Evolutionary conservation across 1,140 invertebrate species (phyloP), one percentile per base, ranked within the genome.

Genomic region (Heliothis subflexa): DNA sequence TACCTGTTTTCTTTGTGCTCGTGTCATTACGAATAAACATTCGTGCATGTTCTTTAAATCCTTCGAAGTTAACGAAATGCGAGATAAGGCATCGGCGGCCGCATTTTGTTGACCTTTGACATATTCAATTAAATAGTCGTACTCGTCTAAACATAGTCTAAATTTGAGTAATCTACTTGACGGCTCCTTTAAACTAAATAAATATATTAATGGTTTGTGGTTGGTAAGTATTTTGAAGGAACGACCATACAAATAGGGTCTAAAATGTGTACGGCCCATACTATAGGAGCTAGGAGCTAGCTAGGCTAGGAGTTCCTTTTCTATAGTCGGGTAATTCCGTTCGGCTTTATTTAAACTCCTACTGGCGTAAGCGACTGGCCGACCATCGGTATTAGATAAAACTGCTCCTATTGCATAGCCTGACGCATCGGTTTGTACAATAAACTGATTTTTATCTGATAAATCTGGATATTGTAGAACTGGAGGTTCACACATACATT

Each of bases 261-360:
- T 49, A 49, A 49, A 49, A 49, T 49, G 47, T 93, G 88, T 3
- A 92, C 83, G 9, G 88, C 89, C 90, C 91, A 95, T 0, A 96
- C 85, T 11, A 96, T 91, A 3, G 95, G n/a, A n/a, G n/a, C n/a
- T n/a, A n/a, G n/a, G n/a, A n/a, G n/a, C n/a, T n/a, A n/a, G n/a
- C n/a, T n/a, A n/a, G n/a, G n/a, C 95, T 18, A 96, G 80, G 70
- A 95, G 83, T 92, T 96, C 95, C 79, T 93, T 91, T 86, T 95
- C 88, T 50, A 88, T 49, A 91, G 49, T 66, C 13, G 61, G 74
- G 9, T 76, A 76, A 25, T 40, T 50, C 18, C 12, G 16, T 45
- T 66, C 91, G 0, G 88, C 82, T 75, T n/a, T n/a, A n/a, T n/a
- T n/a, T n/a, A n/a, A n/a, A n/a, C n/a, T n/a, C n/a, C n/a, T n/a